phyloP scores from a whole-genome alignment of 1,140 invertebrate genomes.

The Drosophila simulans region DNA sequence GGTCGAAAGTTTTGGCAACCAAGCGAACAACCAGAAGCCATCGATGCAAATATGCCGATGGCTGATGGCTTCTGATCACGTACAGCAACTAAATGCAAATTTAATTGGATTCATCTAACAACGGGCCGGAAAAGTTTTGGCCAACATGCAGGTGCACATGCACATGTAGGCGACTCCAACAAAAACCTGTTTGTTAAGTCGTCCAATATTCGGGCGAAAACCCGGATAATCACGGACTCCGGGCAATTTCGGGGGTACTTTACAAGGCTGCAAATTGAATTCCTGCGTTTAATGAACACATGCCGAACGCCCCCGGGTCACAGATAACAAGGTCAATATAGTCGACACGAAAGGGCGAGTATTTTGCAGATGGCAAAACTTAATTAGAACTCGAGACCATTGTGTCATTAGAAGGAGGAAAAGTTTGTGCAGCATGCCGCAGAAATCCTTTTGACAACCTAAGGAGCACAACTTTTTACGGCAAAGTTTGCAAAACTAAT shows the following conservation, averaged over 20 bases:
- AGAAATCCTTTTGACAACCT: neutral
- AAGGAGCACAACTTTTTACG: neutral
- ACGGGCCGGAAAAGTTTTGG: conserved; percentile 35
- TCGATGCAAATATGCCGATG: conserved; percentile 36
- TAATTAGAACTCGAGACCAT: conserved; percentile 22
- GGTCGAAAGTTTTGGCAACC: conserved; percentile 20
- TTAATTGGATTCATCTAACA: conserved; percentile 62
- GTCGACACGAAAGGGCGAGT: conserved; percentile 1
- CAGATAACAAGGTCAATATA: conserved; percentile 15
- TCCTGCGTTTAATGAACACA: conserved; percentile 35
- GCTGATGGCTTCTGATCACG: conserved; percentile 42
- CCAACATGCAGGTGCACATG: conserved; percentile 7
- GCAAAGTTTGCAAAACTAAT: neutral
- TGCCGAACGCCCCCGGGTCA: conserved; percentile 8
- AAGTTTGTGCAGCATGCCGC: neutral
- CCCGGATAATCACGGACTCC: conserved; percentile 10
- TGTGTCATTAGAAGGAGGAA: conserved; percentile 2
- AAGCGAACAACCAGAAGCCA: conserved; percentile 12
- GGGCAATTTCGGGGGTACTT: conserved; percentile 1
- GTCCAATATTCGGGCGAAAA: conserved; percentile 9
- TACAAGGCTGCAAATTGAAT: conserved; percentile 29
- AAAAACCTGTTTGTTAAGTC: conserved; percentile 11
- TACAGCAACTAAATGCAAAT: conserved; percentile 54
- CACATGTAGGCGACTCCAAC: neutral
- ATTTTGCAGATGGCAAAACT: conserved; percentile 24